Evolutionary conservation across 2,888 invertebrate species (phyloP).

Genomic region (Luperina testacea): DNA sequence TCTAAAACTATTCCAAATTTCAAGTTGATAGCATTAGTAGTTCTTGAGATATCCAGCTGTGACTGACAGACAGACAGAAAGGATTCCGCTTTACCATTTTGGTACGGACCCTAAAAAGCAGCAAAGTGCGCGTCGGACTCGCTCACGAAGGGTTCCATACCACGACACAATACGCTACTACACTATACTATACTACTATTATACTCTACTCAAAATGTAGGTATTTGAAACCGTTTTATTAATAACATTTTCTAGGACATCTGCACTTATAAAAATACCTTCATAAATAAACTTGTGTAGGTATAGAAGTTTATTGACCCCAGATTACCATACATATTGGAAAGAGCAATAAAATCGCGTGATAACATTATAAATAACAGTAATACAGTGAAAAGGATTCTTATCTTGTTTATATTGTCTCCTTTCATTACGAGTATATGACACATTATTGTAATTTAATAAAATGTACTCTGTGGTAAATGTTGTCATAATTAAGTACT

Average conservation of each 20-base stretch:
- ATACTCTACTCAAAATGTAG: not conserved
- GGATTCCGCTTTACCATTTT: too few species aligned
- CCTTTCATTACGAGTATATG: not conserved
- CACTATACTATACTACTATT: too few species aligned
- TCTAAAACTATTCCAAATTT: too few species aligned
- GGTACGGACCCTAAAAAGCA: too few species aligned
- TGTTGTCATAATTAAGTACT: not conserved
- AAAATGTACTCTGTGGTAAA: too few species aligned
- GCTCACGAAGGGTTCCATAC: too few species aligned
- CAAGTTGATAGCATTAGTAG: too few species aligned
- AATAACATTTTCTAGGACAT: not conserved
- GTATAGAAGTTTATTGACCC: conserved; percentile 21
- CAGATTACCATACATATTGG: conserved; percentile 3
- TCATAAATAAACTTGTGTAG: not conserved
- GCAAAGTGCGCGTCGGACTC: too few species aligned
- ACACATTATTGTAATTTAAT: not conserved
- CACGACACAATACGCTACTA: too few species aligned
- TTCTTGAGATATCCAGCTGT: too few species aligned
- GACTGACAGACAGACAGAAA: too few species aligned
- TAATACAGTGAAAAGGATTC: not conserved
- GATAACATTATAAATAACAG: conserved; percentile 1
- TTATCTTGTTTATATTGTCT: conserved; percentile 20
- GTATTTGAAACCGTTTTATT: not conserved
- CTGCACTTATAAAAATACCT: conserved; percentile 5
- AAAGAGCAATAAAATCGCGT: conserved; percentile 4